These are phyloP conservation scores for Caenorhabditis zanzibari DNA, from an alignment of 2,888 invertebrate genomes.

Conservation along the genomic window DNA sequence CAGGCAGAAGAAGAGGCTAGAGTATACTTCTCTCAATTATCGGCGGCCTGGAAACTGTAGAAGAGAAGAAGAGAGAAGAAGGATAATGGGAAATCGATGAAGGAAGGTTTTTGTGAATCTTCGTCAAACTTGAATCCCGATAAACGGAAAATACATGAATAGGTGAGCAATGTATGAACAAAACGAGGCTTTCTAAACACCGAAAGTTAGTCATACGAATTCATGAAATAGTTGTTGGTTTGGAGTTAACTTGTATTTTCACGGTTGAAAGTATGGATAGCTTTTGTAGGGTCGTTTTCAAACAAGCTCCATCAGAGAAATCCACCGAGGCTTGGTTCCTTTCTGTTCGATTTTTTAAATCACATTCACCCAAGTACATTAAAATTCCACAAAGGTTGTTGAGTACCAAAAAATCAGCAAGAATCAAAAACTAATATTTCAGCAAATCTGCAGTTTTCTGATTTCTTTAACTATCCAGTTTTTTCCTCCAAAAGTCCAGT, in stretches of 20 bases:
- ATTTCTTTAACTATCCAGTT: background rate
- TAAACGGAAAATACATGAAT: background rate
- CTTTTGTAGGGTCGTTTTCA: too few species aligned
- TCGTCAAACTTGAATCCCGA: background rate
- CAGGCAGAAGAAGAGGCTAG: conserved; percentile 63
- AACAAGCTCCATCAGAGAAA: too few species aligned
- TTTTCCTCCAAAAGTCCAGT: background rate
- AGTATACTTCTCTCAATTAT: conserved; percentile 62
- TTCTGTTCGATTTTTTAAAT: too few species aligned
- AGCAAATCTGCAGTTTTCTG: background rate
- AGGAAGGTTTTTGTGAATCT: conserved; percentile 3
- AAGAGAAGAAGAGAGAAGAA: background rate
- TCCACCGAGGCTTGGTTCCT: too few species aligned
- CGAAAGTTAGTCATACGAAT: background rate
- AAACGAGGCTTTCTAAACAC: too few species aligned
- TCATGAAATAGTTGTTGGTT: too few species aligned
- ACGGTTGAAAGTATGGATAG: too few species aligned
- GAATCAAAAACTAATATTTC: background rate
- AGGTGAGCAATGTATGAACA: background rate
- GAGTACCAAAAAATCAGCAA: background rate
- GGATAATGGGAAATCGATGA: conserved; percentile 8
- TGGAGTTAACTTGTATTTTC: too few species aligned
- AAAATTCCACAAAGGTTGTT: too few species aligned
- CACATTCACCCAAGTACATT: too few species aligned
- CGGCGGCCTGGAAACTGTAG: conserved; percentile 54